Base-by-base conservation (phyloP, 2,113 vertebrate genomes). In the Muscicapa adusta region DNA sequence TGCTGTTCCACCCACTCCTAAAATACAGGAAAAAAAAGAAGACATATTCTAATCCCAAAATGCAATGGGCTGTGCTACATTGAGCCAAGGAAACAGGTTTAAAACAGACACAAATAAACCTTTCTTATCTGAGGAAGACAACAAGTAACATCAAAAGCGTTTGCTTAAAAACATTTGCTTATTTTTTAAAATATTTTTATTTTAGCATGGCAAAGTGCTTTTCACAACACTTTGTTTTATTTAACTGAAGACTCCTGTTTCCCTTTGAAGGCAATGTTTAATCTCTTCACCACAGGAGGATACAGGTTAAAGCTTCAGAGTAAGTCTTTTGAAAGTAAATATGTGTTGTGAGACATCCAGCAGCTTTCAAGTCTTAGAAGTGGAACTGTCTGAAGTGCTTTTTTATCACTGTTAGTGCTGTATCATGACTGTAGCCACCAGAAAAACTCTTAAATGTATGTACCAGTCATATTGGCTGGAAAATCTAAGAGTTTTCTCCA, bases 121-220 rank as follows among this genome's bases (percentile, higher is more conserved):
- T 20, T 61, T 43, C 8, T n/a, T 73, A 33, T 42, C 18, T 71
- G 20, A 47, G 9, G 22, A 36, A 60, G 6, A 33, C 4, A 72
- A 47, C 1, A 70, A 71, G 33, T 8, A 26, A 18, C 10, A 50
- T 26, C 1, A 20, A 17, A 85, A 45, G 1, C 0, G 0, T 18
- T 58, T 58, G 8, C 14, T 47, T 13, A 2, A 72, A 62, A 48
- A 12, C 50, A 51, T 26, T 51, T 50, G 26, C 23, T 26, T 34
- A 22, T 38, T 57, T 33, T 51, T 2, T 3, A 47, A 19, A 57
- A 14, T 16, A 4, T 38, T 18, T 22, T 8, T 47, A 23, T 47
- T 48, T 48, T 24, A 48, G 24, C 12, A 24, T 48, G 24, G 3
- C 25, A 60, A 84, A 19, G 6, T n/a, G 11, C 18, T 70, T 81